A percentile compares a stretch with the other conserved stretches of the same genome.
Conservation (phyloP, 2,797 vertebrate species). For the Aphelocoma californica region DNA sequence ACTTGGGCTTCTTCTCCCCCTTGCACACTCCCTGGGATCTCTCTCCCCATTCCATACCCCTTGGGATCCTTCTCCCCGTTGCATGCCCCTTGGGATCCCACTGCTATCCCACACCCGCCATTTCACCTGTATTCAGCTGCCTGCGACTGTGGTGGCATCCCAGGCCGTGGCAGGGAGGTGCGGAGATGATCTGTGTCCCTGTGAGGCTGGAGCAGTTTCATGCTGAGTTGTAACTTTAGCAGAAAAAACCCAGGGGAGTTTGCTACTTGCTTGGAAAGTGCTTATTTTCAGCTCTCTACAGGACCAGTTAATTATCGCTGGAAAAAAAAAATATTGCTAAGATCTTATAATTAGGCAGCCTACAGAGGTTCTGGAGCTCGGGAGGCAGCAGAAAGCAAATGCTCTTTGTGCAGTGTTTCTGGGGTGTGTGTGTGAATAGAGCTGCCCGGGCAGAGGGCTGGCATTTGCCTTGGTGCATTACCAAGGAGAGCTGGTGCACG, state of each 20-base stretch:
- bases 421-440: background rate
- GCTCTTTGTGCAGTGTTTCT: background rate
- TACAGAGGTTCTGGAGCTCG: background rate
- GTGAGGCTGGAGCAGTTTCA: background rate
- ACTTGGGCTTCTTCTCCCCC: background rate
- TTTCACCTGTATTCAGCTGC: background rate
- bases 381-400: background rate
- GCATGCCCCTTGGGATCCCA: accelerated
- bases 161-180: background rate
- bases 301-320: constrained; percentile 50
- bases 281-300: constrained; percentile 54
- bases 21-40: background rate
- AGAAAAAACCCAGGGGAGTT: constrained; percentile 25
- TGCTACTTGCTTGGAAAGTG: constrained; percentile 33
- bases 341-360: constrained; percentile 59
- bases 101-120: accelerated
- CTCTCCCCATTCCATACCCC: accelerated
- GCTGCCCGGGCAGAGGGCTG: background rate
- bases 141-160: background rate
- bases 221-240: constrained; percentile 30
- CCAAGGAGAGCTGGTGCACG: background rate
- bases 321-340: constrained; percentile 10
- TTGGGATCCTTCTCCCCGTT: background rate
- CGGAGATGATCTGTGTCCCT: background rate
- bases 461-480: background rate